A percentile compares a stretch with the other conserved stretches of the same genome.
Conservation (phyloP, 2,888 invertebrate genomes). For the Pandemis heparana region DNA sequence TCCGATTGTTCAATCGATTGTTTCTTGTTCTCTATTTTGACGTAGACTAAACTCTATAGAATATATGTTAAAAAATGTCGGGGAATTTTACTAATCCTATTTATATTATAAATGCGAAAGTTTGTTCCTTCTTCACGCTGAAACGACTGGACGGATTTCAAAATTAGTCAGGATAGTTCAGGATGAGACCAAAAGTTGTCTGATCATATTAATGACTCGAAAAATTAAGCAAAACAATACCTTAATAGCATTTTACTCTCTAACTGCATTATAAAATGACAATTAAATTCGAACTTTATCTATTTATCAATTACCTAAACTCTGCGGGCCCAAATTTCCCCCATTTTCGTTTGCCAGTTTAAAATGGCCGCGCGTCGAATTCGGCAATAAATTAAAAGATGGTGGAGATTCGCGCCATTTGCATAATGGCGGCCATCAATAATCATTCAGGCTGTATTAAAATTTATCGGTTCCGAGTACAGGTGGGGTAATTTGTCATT, state of each 20-base stretch:
- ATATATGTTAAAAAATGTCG: too few species aligned
- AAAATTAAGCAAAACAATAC: not conserved
- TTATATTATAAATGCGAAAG: too few species aligned
- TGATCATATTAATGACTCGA: too few species aligned
- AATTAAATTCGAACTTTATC: not conserved
- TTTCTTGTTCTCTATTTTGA: not conserved
- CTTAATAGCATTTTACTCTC: not conserved
- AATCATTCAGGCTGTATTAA: conserved; percentile 62
- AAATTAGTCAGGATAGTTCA: too few species aligned
- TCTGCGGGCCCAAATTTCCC: conserved; percentile 6
- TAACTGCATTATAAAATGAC: not conserved
- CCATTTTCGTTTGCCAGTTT: conserved; percentile 26
- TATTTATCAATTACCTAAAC: conserved; percentile 32
- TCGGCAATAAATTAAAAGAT: conserved; percentile 33
- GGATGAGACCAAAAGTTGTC: too few species aligned
- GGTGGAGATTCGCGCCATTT: conserved; percentile 48
- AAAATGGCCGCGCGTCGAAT: conserved; percentile 29
- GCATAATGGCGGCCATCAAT: conserved; percentile 62
- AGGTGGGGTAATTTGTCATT: conserved; percentile 31
- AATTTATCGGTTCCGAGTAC: conserved; percentile 55
- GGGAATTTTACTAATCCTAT: too few species aligned
- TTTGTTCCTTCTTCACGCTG: too few species aligned
- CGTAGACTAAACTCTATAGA: not conserved
- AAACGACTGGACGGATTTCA: too few species aligned
- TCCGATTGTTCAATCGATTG: not conserved